A percentile compares a stretch with the other conserved stretches of the same genome.
Evolutionary conservation across 2,888 invertebrate species (phyloP).

Genomic region (Nowickia ferox): DNA sequence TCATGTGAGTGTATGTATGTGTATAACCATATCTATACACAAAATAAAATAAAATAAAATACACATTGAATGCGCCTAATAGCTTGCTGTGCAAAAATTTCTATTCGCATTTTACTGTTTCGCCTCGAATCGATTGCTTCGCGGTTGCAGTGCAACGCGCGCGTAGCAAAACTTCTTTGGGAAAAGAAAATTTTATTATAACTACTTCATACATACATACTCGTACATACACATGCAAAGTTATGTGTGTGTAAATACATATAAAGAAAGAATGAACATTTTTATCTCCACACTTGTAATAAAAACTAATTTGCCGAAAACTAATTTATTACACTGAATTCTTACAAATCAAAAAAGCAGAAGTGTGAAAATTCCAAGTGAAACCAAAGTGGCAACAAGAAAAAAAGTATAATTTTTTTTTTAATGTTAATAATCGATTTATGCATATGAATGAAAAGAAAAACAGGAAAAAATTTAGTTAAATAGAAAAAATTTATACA

Average conservation of each 20-base stretch:
- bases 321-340: constrained; percentile 19
- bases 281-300: constrained; percentile 21
- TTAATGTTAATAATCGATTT: constrained; percentile 69
- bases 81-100: constrained; percentile 64
- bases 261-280: constrained; percentile 16
- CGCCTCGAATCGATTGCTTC: constrained; percentile 73
- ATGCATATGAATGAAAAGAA: constrained; percentile 58
- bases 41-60: constrained; percentile 16
- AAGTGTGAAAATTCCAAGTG: constrained; percentile 32
- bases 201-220: constrained; percentile 33
- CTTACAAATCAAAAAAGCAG: not conserved
- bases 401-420: constrained; percentile 52
- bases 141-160: constrained; percentile 71
- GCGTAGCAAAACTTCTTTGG: constrained; percentile 68
- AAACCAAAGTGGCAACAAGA: constrained; percentile 23
- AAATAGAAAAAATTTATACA: constrained; percentile 47
- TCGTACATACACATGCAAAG: constrained; percentile 6
- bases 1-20: not conserved
- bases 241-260: not conserved
- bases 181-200: constrained; percentile 66
- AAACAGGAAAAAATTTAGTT: constrained; percentile 33
- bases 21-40: not conserved
- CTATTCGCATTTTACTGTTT: constrained; percentile 71
- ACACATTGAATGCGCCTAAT: constrained; percentile 69
- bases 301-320: constrained; percentile 19